Evolutionary conservation across 2,888 invertebrate species (phyloP).

Genomic region (Latrodectus elegans): DNA sequence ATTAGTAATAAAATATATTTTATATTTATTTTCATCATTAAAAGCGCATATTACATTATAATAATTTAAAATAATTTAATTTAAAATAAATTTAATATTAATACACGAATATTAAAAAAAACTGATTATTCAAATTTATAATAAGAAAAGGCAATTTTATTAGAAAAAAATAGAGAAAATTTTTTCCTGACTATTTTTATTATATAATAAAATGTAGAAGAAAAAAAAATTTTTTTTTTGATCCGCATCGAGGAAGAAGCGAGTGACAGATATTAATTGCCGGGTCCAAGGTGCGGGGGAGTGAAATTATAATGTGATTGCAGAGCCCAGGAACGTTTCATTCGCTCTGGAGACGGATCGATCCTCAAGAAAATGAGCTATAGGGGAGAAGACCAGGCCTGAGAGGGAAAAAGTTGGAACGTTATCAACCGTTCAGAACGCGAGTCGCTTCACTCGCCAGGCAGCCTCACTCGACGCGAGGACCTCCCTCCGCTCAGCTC

Average conservation of each 20-base stretch:
- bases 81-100: no score
- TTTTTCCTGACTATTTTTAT: no score
- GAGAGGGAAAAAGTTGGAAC: constrained; percentile 64
- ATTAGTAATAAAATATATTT: no score
- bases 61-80: no score
- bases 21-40: no score
- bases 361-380: constrained; percentile 70
- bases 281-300: constrained; percentile 67
- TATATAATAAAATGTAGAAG: no score
- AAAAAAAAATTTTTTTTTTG: no score
- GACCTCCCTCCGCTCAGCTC: constrained; percentile 6
- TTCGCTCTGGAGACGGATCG: constrained; percentile 70
- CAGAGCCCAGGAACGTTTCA: constrained; percentile 70
- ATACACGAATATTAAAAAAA: no score
- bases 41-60: no score
- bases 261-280: constrained; percentile 71
- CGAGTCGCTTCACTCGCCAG: constrained; percentile 45
- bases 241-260: constrained; percentile 55
- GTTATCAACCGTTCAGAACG: constrained; percentile 60
- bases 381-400: constrained; percentile 49
- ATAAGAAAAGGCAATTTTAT: no score
- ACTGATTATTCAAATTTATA: no score
- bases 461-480: constrained; percentile 29
- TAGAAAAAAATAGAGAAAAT: no score
- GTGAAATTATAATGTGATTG: constrained; percentile 71